Evolutionary conservation across 2,797 vertebrate genomes (phyloP), one percentile per base, ranked within the genome.

Genomic region (Tarsius wallacei): DNA sequence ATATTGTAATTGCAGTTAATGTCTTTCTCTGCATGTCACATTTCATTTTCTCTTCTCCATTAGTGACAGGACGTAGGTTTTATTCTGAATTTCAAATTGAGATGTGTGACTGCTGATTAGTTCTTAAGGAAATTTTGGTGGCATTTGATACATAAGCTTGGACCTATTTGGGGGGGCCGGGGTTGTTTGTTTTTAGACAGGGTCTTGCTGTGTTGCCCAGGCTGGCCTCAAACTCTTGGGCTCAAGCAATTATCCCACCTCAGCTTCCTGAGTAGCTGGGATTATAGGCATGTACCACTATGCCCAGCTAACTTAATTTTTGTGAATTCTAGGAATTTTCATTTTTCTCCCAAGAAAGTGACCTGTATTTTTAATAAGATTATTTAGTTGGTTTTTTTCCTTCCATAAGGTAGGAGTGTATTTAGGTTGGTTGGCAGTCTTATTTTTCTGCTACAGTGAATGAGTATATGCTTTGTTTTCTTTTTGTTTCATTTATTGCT

Each of bases 41-140:
- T 61, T 89, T 88, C 9, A 31, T 24, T 93, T 87, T 84, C 42
- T 28, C 16, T 82, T 93, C 87, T 90, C 31, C 17, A 19, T 86
- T 51, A 53, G 2, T 33, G n/a, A 21, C 12, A 77, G 81, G 47
- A n/a, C 61, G 55, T 36, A 90, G 36, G 17, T 83, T 83, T 28
- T 77, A 33, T 73, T 88, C 17, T 68, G 15, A 85, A 73, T 61
- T 95, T 70, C 53, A 49, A 12, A 57, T 36, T 77, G 53, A 42
- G 47, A 7, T 85, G 24, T 57, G 63, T 73, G n/a, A n/a, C 61
- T 91, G 8, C 61, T 83, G 66, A 4, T 71, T 55, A 66, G 51
- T 26, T 81, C 36, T 90, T 90, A 42, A 83, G 68, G 33, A 82
- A 87, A 73, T 21, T 90, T 22, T 80, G 53, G n/a, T 81, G 19